Base-by-base conservation (phyloP, 2,113 vertebrate genomes). In the Halichoeres trimaculatus region DNA sequence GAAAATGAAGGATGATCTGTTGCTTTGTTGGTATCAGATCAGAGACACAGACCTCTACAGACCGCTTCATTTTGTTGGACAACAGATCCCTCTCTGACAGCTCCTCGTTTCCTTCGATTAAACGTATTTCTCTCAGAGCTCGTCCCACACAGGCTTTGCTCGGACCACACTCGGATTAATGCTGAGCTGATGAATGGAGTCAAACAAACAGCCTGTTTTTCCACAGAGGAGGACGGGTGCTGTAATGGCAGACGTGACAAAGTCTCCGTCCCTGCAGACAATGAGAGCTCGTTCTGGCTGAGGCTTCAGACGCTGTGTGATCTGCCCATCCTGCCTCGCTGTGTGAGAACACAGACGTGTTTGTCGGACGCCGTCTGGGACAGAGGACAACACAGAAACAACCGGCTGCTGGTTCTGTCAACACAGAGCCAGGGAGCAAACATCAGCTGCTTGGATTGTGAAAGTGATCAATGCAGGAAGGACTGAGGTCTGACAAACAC, bases 251-350 rank as follows among this genome's bases (percentile, higher is more conserved):
- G 43, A 63, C n/a, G 58, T 10, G 30, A 62, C 67, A 47, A 48
- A 73, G 35, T 68, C 77, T 75, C 20, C 0, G 0, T 67, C 67
- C 61, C 50, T 0, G n/a, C 69, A 74, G 77, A 74, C 61, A 17
- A 66, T 72, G 51, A 76, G 30, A 55, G 56, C 36, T 8, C 63
- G 70, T 64, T 63, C 70, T 88, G 84, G 78, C 76, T 55, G 17
- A 19, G 10, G 41, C 60, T 74, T 80, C 80, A 88, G 88, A 77
- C 62, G 10, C 20, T 4, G 48, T 86, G 76, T 72, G 83, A 85
- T 83, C 78, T 78, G 63, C 80, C 84, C 72, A 59, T 85, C 83
- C 78, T 72, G 69, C 50, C 13, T 66, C 0, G 5, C 54, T 67
- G 70, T 71, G 56, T 1, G 34, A 66, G 53, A 83, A 81, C 83